Conservation (phyloP, 2,888 invertebrate genomes). For the Hydropsyche betteni region DNA sequence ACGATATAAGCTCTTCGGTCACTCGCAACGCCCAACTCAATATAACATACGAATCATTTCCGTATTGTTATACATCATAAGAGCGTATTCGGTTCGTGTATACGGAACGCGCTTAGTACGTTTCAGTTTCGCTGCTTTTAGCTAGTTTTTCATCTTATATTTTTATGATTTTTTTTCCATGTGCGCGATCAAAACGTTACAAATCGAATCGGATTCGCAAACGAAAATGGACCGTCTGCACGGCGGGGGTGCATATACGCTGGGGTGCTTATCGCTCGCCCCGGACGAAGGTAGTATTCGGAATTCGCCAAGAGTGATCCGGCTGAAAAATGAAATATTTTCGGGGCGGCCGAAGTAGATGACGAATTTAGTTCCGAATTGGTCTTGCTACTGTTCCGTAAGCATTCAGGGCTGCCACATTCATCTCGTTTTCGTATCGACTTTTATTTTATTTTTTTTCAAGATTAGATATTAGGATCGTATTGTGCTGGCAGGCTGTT, state of each 20-base stretch:
- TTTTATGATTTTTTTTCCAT: constrained; percentile 51
- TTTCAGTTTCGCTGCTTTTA: constrained; percentile 24
- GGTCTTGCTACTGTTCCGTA: constrained; percentile 50
- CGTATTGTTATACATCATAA: neutral
- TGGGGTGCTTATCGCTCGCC: constrained; percentile 31
- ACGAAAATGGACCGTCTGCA: constrained; percentile 34
- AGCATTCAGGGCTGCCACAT: constrained; percentile 48
- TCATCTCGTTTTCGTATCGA: neutral
- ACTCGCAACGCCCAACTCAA: neutral
- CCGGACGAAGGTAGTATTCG: constrained; percentile 27
- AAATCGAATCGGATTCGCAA: constrained; percentile 28
- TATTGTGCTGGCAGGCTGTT: too few relatives aligned
- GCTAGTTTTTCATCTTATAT: constrained; percentile 52
- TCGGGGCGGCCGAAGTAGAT: constrained; percentile 50
- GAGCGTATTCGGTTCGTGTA: neutral
- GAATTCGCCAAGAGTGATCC: constrained; percentile 48
- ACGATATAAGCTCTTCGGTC: neutral
- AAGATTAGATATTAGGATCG: too few relatives aligned
- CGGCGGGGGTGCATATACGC: neutral
- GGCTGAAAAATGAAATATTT: constrained; percentile 52
- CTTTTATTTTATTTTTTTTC: too few relatives aligned
- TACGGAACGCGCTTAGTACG: constrained; percentile 1
- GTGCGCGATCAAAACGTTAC: constrained; percentile 21
- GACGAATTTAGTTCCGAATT: constrained; percentile 52
- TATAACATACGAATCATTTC: neutral